A percentile compares a stretch with the other conserved stretches of the same genome.
phyloP scores from a whole-genome alignment of 2,888 invertebrate genomes.

The Sinopyrophorus schimmeli region DNA sequence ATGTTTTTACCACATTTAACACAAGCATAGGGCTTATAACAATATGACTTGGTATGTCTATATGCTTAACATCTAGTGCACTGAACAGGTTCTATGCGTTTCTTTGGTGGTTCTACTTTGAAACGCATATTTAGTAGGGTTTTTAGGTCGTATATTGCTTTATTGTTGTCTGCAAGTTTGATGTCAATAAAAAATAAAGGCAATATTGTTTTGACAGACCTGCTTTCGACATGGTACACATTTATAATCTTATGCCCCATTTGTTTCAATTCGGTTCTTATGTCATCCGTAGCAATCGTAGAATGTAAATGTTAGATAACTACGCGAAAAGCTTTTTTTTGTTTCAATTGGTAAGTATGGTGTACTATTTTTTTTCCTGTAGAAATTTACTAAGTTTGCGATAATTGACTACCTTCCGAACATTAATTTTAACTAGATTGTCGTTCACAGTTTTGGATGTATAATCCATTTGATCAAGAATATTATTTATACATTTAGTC shows the following conservation, averaged over 20 bases:
- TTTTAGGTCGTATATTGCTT: too few species aligned
- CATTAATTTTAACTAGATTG: conserved; percentile 3
- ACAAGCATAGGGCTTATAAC: too few species aligned
- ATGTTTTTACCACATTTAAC: too few species aligned
- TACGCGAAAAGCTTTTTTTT: background rate
- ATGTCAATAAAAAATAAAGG: background rate
- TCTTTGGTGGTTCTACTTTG: conserved; percentile 1
- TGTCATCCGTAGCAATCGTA: background rate
- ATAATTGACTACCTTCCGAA: background rate
- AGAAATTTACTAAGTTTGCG: background rate
- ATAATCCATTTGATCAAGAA: background rate
- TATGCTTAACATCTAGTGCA: too few species aligned
- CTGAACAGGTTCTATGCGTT: conserved; percentile 4
- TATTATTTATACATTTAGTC: conserved; percentile 5
- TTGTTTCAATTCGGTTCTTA: conserved; percentile 1
- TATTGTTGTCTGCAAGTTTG: background rate
- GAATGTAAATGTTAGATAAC: conserved; percentile 3
- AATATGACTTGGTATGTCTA: too few species aligned
- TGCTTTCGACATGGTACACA: background rate
- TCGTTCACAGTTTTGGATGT: conserved; percentile 1
- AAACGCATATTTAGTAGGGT: too few species aligned
- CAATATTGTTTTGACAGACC: background rate
- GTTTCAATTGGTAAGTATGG: conserved; percentile 2
- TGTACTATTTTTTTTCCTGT: conserved; percentile 5
- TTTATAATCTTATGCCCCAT: too few species aligned